These are phyloP conservation scores for Heliothis peltigera DNA, from an alignment of 2,888 invertebrate species.

Conservation along the genomic window DNA sequence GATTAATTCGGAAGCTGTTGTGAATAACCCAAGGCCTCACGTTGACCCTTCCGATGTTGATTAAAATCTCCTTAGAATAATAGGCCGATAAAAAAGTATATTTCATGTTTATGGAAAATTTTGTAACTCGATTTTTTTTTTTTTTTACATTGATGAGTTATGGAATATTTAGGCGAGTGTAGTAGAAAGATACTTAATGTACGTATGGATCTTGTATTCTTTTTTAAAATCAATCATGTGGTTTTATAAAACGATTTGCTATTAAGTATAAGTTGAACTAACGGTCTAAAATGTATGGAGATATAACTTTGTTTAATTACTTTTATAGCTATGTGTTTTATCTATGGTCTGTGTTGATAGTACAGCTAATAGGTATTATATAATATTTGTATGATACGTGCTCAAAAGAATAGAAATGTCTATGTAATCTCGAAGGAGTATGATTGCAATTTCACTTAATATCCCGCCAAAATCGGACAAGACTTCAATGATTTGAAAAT, in stretches of 20 bases:
- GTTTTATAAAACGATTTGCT: not conserved
- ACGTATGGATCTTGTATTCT: not conserved
- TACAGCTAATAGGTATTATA: too few relatives aligned
- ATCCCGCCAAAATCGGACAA: not conserved
- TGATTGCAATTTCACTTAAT: not conserved
- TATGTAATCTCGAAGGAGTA: not conserved
- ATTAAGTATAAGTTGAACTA: not conserved
- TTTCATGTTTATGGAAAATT: not conserved
- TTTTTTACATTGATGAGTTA: not conserved
- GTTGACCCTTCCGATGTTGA: conserved; percentile 70
- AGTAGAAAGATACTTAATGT: not conserved
- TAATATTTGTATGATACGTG: too few relatives aligned
- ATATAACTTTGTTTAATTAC: not conserved
- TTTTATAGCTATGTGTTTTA: not conserved
- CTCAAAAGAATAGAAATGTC: not conserved
- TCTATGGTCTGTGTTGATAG: not conserved
- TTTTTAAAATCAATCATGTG: not conserved
- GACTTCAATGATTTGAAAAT: not conserved
- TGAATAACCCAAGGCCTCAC: conserved; percentile 67
- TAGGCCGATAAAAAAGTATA: not conserved
- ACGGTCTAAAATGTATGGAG: not conserved
- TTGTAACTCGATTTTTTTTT: not conserved
- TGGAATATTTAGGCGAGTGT: not conserved
- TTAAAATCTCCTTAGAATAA: conserved; percentile 37
- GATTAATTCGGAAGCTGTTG: conserved; percentile 66